Percentiles rank a stretch among this genome's conserved stretches.
Conservation (phyloP, 2,113 vertebrate genomes). For the Pelmatolapia mariae region DNA sequence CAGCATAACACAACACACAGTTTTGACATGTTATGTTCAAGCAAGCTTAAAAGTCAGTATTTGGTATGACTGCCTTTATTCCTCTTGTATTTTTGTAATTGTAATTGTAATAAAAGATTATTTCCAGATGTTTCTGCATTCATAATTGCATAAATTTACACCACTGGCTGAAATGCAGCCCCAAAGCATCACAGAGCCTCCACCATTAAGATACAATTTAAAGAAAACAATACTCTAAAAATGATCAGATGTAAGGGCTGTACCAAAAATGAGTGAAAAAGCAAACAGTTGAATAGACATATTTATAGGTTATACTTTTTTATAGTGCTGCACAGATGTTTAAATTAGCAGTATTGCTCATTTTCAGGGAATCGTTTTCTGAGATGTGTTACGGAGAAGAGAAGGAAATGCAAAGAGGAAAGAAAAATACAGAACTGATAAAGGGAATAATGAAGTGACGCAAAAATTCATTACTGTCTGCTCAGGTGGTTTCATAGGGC, state of each 20-base stretch:
- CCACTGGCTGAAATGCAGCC: not conserved
- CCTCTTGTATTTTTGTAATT: not conserved
- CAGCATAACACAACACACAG: not conserved
- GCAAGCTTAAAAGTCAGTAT: not conserved
- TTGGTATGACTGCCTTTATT: not conserved
- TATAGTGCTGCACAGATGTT: not conserved
- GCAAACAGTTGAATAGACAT: not conserved
- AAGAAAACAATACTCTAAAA: not conserved
- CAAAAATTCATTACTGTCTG: not conserved
- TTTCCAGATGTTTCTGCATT: not conserved
- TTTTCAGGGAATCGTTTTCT: not conserved
- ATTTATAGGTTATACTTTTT: not conserved
- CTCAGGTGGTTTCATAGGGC: not conserved
- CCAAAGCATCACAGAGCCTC: not conserved
- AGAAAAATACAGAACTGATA: not conserved
- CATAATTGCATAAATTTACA: not conserved
- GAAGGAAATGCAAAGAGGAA: not conserved
- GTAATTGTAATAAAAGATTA: not conserved
- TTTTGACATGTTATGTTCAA: not conserved
- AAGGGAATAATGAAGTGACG: not conserved
- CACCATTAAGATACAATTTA: not conserved
- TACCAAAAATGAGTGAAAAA: not conserved
- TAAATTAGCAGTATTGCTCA: not conserved
- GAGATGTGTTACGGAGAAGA: not conserved
- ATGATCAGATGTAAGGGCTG: not conserved